Evolutionary conservation across 30 jellyfish, hydroid and myxozoan genomes (phyloP), one percentile per base, ranked within the genome.

Genomic region (Nemopilema nomurai): DNA sequence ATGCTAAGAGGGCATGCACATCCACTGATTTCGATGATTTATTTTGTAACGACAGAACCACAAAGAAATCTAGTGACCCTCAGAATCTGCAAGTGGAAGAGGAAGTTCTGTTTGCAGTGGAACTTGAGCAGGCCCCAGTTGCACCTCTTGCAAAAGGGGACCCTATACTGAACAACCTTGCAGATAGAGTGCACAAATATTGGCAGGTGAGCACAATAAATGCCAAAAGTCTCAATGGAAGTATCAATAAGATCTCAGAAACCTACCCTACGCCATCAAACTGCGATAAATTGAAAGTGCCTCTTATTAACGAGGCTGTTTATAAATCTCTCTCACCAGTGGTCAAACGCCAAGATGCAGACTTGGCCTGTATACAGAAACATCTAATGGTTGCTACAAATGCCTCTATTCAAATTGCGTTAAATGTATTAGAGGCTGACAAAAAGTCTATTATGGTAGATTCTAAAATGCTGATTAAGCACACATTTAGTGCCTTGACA

Each of bases 401-500:
- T n/a, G n/a, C n/a, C n/a, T n/a, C n/a, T n/a, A n/a, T n/a, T n/a
- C n/a, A n/a, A n/a, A n/a, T n/a, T n/a, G n/a, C n/a, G n/a, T n/a
- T n/a, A n/a, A n/a, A n/a, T n/a, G n/a, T 67, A 22, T n/a, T 67
- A 23, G 77, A 67, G 29, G 77, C 77, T 1, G 77, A 67, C 49
- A 8, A 50, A 3, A 67, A 16, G 19, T 23, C 77, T 16, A 21
- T 1, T 18, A 67, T 67, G 41, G 77, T 67, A 18, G 29, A 67
- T 22, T 67, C 77, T 52, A 67, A 67, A 52, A 52, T 24, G n/a
- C 32, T 67, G 8, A 52, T 67, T 8, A 67, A 67, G 29, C 26
- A 24, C 52, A 24, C 49, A 50, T 23, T 67, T 50, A 52, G 67
- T 21, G 84, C 77, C 62, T 26, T 70, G 8, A 71, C 91, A n/a